Evolutionary conservation across 1,140 invertebrate genomes (phyloP).

Genomic region (Aphaenogaster ashmeadi): DNA sequence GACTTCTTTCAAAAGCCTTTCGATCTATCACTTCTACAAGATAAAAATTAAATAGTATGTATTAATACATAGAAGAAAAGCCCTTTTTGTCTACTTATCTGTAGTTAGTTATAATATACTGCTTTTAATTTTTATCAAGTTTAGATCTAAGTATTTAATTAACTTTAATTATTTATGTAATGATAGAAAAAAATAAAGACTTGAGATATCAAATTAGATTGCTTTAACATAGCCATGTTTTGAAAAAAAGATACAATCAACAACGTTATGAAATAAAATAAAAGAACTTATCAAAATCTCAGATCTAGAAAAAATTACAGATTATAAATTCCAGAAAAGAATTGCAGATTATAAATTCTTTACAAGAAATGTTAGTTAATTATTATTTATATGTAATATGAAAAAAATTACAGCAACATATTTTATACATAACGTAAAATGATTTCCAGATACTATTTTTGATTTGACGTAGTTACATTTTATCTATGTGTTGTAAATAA

Average conservation of each 20-base stretch:
- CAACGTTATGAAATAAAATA: neutral
- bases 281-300: neutral
- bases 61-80: neutral
- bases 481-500: neutral
- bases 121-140: constrained; percentile 8
- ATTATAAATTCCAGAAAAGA: neutral
- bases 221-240: neutral
- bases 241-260: neutral
- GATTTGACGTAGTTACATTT: neutral
- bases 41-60: neutral
- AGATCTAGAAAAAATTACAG: neutral
- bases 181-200: neutral
- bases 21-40: constrained; percentile 64
- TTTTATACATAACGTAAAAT: neutral
- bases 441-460: neutral
- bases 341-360: neutral
- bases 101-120: neutral
- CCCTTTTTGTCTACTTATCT: neutral
- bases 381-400: neutral
- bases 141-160: neutral
- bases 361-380: neutral
- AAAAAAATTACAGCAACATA: neutral
- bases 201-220: neutral
- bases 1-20: neutral
- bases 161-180: neutral